Conservation (phyloP, 2,888 invertebrate genomes). For the Theretra japonica region DNA sequence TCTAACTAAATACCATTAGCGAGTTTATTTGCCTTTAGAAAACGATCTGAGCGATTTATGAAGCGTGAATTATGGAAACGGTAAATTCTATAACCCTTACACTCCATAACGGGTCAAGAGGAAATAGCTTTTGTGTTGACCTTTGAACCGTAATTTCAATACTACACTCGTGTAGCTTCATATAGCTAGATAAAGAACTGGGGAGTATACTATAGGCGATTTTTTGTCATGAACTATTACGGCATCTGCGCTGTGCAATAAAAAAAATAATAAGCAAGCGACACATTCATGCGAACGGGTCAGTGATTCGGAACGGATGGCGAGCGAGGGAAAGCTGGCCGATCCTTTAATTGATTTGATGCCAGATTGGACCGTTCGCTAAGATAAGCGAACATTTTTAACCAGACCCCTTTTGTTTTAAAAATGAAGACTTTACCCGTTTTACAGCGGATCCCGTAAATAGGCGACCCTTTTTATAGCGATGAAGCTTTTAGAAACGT, state of each 20-base stretch:
- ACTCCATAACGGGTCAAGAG: neutral
- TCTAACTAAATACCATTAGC: slow-evolving; percentile 44
- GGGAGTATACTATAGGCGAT: neutral
- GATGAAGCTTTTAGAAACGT: slow-evolving; percentile 61
- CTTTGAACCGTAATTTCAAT: neutral
- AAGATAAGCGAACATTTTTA: slow-evolving; percentile 56
- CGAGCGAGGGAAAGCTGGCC: slow-evolving; percentile 40
- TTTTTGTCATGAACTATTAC: neutral
- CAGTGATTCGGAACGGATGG: slow-evolving; percentile 43
- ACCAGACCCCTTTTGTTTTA: slow-evolving; percentile 45
- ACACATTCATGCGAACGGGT: slow-evolving; percentile 40
- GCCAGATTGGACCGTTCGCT: slow-evolving; percentile 45
- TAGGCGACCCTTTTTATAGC: slow-evolving; percentile 59
- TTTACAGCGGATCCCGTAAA: slow-evolving; percentile 50
- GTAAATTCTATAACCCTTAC: slow-evolving; percentile 15
- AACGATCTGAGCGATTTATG: slow-evolving; percentile 38
- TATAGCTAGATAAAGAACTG: neutral
- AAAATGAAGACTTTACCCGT: slow-evolving; percentile 59
- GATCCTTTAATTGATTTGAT: slow-evolving; percentile 61
- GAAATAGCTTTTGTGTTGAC: neutral
- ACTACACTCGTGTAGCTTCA: neutral
- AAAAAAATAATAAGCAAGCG: slow-evolving; percentile 43
- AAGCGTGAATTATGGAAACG: slow-evolving; percentile 32
- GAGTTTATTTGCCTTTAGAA: slow-evolving; percentile 47
- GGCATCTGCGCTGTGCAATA: slow-evolving; percentile 25